Evolutionary conservation across 2,113 vertebrate genomes (phyloP), one percentile per base, ranked within the genome.

Genomic region (Epinephelus fuscoguttatus): DNA sequence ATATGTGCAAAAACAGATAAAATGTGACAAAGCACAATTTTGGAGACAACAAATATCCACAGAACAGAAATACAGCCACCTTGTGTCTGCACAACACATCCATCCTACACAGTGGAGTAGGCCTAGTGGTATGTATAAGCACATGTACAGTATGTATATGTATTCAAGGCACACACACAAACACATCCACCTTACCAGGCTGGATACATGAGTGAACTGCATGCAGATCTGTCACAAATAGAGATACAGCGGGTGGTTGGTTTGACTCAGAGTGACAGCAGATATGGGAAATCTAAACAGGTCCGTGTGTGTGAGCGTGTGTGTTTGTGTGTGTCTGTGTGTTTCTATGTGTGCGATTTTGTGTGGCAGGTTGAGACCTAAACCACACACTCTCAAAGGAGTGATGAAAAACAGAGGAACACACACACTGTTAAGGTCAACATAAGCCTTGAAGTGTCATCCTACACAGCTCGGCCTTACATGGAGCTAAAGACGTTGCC

Each of bases 351-450:
- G 33, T 37, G 33, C 1, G 33, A 37, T 6, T 69, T 66, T 80
- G 12, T 70, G 30, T 66, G 68, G 10, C 3, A 70, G 49, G 0
- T 47, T 27, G 13, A 30, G 33, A 2, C 30, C 19, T 56, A 9
- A 25, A 53, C 77, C 49, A 52, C 59, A 52, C 50, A 25, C 42
- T 57, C 23, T 53, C 23, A 67, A 12, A 30, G 14, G 19, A 68
- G 15, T 82, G 62, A 82, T 64, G 62, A 45, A 74, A 63, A 77
- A 21, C 79, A 86, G 84, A 62, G 10, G 30, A 23, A 45, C 69
- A 88, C 62, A 69, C 60, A 87, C 64, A 47, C 25, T 49, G 52
- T 4, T 30, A 23, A 53, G 52, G 21, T 68, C 55, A 42, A 77
- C 72, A 47, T 13, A 17, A 49, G 42, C 27, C 19, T 6, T 4